Evolutionary conservation across 2,888 invertebrate species (phyloP).

Genomic region (Laothoe populi): DNA sequence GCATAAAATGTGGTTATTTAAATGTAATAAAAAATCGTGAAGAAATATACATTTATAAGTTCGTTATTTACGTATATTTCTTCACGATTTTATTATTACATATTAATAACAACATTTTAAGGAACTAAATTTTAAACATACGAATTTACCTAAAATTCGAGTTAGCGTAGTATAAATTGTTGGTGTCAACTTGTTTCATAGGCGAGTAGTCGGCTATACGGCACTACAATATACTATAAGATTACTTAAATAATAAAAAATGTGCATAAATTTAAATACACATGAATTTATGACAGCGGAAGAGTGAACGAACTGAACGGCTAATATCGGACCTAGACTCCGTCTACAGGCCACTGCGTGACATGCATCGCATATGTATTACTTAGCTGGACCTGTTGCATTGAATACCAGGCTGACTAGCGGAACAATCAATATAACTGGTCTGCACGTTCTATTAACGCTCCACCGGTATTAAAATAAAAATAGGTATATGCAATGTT

Average conservation of each 20-base stretch:
- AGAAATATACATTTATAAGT: too few relatives aligned
- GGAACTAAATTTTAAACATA: too few relatives aligned
- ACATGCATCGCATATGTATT: constrained; percentile 50
- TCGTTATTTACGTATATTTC: too few relatives aligned
- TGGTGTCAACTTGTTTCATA: too few relatives aligned
- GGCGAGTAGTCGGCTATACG: neutral
- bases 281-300: constrained; percentile 2
- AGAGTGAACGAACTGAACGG: constrained; percentile 3
- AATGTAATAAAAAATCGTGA: too few relatives aligned
- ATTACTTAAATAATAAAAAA: neutral
- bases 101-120: too few relatives aligned
- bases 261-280: neutral
- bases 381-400: constrained; percentile 48
- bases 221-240: neutral
- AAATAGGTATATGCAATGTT: neutral
- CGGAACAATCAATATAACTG: constrained; percentile 66
- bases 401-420: constrained; percentile 68
- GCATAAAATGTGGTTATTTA: too few relatives aligned
- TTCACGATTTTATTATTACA: too few relatives aligned
- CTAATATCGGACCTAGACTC: constrained; percentile 18
- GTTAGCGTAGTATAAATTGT: too few relatives aligned
- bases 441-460: constrained; percentile 45
- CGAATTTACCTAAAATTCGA: too few relatives aligned
- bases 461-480: neutral
- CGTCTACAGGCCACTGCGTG: constrained; percentile 20